These are phyloP conservation scores for Proteles cristata DNA, from an alignment of 2,113 vertebrate species.

Conservation along the genomic window DNA sequence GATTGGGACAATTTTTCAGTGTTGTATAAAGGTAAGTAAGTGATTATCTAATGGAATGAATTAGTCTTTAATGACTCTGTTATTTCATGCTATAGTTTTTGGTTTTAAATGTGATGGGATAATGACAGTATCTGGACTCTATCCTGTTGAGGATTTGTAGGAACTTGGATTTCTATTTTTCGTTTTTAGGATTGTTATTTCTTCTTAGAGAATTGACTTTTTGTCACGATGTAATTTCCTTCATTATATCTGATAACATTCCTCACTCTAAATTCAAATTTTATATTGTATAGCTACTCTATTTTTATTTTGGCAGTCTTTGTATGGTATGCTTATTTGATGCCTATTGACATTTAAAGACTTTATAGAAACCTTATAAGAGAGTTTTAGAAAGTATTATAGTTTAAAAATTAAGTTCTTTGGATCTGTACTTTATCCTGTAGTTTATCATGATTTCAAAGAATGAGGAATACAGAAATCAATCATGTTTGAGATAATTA, in stretches of 20 bases:
- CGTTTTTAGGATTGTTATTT: background rate
- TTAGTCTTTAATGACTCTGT: background rate
- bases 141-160: background rate
- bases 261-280: background rate
- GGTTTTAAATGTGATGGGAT: background rate
- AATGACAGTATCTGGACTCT: background rate
- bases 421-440: conserved; percentile 63
- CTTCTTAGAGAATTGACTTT: background rate
- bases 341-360: background rate
- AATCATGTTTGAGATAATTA: conserved; percentile 75
- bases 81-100: background rate
- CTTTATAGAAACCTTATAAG: background rate
- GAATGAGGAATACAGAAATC: conserved; percentile 58
- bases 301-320: background rate
- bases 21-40: background rate
- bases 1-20: background rate
- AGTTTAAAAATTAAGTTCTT: conserved; percentile 25
- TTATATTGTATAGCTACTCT: background rate
- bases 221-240: background rate
- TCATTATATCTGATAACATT: background rate
- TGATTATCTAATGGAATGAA: background rate
- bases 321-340: background rate
- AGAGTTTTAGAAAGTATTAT: conserved; percentile 46
- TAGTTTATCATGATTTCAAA: conserved; percentile 77
- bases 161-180: background rate